phyloP scores from a whole-genome alignment of 92 coral and sea anemone species.

The Plumapathes pennacea region DNA sequence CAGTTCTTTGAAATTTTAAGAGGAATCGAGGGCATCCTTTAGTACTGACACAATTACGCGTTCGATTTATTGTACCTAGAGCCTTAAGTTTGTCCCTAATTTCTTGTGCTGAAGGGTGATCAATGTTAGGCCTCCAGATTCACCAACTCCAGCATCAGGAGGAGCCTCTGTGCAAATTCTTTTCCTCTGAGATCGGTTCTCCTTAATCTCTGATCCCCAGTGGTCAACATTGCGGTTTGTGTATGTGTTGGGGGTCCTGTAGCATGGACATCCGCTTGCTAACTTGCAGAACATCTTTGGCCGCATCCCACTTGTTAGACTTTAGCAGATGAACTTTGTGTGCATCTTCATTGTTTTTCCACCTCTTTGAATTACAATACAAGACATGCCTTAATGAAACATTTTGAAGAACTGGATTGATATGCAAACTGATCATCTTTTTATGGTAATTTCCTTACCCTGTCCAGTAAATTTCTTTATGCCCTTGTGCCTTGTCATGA shows the following conservation, averaged over 20 bases:
- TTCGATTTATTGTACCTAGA: slow-evolving; percentile 5
- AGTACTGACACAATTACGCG: slow-evolving; percentile 3
- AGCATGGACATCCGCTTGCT: slow-evolving; percentile 37
- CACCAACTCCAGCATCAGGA: background rate
- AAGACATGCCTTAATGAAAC: too few species aligned
- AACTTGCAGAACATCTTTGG: slow-evolving; percentile 34
- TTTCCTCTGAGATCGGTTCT: background rate
- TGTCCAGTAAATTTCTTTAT: slow-evolving; percentile 61
- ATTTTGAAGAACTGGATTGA: too few species aligned
- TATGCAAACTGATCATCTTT: too few species aligned
- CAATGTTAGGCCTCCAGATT: background rate
- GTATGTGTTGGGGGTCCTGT: slow-evolving; percentile 17
- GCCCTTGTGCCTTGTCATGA: slow-evolving; percentile 39
- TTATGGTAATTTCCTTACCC: slow-evolving; percentile 35
- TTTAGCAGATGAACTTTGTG: slow-evolving; percentile 23
- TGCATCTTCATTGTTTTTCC: slow-evolving; percentile 36
- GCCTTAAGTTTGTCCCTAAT: slow-evolving; percentile 1
- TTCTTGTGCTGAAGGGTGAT: background rate
- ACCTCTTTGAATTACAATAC: slow-evolving; percentile 20
- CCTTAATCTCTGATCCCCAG: slow-evolving; percentile 3
- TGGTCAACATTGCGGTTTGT: slow-evolving; percentile 1
- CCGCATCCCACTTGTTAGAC: slow-evolving; percentile 44
- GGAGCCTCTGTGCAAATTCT: slow-evolving; percentile 7
- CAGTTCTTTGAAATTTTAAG: too few species aligned
- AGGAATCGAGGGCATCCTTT: too few species aligned